These are phyloP conservation scores for Spondyliosoma cantharus DNA, from an alignment of 2,797 vertebrate genomes.

Conservation along the genomic window DNA sequence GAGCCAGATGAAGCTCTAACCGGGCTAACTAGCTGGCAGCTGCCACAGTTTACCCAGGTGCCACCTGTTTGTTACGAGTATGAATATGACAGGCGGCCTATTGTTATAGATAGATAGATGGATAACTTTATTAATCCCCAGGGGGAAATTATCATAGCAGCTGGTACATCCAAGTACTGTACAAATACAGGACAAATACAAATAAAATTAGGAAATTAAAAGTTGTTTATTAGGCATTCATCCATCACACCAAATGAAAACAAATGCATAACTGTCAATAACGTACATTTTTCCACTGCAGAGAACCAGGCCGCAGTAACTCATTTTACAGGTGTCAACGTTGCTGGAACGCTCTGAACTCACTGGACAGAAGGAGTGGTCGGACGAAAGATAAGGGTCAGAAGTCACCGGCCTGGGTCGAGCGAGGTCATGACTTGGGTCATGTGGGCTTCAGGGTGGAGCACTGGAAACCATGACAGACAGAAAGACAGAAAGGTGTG, in stretches of 20 bases:
- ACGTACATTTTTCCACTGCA: neutral
- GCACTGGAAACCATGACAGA: constrained; percentile 38
- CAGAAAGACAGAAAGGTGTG: constrained; percentile 7
- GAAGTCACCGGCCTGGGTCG: constrained; percentile 46
- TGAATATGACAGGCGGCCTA: too few relatives aligned
- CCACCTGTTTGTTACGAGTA: too few relatives aligned
- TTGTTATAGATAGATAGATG: too few relatives aligned
- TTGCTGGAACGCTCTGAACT: constrained; percentile 6
- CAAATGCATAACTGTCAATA: neutral
- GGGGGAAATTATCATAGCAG: too few relatives aligned
- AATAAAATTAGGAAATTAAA: neutral
- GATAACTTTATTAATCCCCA: too few relatives aligned
- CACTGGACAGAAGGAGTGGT: constrained; percentile 31
- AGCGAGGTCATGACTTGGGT: constrained; percentile 18
- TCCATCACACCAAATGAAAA: neutral
- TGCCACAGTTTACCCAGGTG: too few relatives aligned
- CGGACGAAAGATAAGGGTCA: constrained; percentile 47
- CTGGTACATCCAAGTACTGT: too few relatives aligned
- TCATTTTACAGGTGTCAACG: constrained; percentile 1
- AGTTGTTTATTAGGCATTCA: neutral
- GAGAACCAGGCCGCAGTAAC: neutral
- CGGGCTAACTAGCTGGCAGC: too few relatives aligned
- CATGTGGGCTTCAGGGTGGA: constrained; percentile 30
- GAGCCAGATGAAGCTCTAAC: too few relatives aligned
- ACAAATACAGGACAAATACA: too few relatives aligned